Evolutionary conservation across 2,888 invertebrate species (phyloP), one percentile per base, ranked within the genome.

Genomic region (Drosophila koepferae): DNA sequence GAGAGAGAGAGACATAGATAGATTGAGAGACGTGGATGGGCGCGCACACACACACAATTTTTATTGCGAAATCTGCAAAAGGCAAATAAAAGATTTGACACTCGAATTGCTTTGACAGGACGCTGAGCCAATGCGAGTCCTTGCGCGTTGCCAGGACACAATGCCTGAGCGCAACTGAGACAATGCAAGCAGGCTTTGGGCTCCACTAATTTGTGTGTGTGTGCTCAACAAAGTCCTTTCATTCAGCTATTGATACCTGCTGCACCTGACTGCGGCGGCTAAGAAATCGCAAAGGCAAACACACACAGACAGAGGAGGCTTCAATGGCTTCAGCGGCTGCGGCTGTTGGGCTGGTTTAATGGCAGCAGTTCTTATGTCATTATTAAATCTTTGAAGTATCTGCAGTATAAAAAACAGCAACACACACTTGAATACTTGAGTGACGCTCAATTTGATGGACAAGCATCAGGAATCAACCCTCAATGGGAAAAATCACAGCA

Each of bases 31-130:
- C 2, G 60, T 70, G 62, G 63, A 20, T 56, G 72, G 72, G 58
- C 69, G 44, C 62, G 67, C 72, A 72, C 89, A 41, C 36, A 88
- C 67, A 36, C 41, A 88, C 68, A 87, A 82, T 85, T 88, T 89
- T 90, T 92, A 91, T 92, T 92, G 91, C 88, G 79, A 91, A 90
- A 92, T 92, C 91, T 90, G 91, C 86, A 91, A 92, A 92, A 91
- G 91, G 91, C 91, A 91, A 92, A 92, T 91, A 91, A 91, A 80
- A 91, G 91, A 90, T 89, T 92, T 91, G 92, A 92, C 92, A 92
- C 92, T 92, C 90, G 92, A 92, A 92, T 92, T 92, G 92, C 91
- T 89, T 82, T 83, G 71, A 64, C 61, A 65, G 62, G 72, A 51
- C 51, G 31, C 38, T 5, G 38, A 41, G 40, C 41, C 55, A n/a